phyloP scores from a whole-genome alignment of 2,888 invertebrate genomes.

The Asteroscopus sphinx region DNA sequence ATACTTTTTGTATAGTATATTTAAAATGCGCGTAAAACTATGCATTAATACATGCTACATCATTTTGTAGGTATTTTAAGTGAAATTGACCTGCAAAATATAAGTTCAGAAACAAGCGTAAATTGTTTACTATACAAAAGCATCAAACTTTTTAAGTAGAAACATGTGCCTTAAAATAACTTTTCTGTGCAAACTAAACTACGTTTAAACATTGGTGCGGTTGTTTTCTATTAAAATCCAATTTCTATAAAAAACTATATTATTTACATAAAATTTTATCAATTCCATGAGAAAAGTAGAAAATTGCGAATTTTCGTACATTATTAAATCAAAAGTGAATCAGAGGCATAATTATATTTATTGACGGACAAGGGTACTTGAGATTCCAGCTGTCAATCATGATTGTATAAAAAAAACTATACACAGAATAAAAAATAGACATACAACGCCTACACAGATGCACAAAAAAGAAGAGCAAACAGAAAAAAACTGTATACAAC shows the following conservation, averaged over 20 bases:
- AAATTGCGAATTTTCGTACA: conserved; percentile 12
- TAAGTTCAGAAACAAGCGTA: conserved; percentile 10
- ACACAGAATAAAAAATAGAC: too few relatives aligned
- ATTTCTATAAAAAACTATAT: conserved; percentile 14
- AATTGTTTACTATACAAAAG: conserved; percentile 3
- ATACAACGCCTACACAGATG: too few relatives aligned
- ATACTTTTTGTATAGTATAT: conserved; percentile 24
- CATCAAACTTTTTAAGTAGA: conserved; percentile 22
- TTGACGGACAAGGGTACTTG: conserved; percentile 8
- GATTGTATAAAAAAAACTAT: neutral
- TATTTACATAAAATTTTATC: conserved; percentile 26
- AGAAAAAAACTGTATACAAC: too few relatives aligned
- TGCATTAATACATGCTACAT: conserved; percentile 1
- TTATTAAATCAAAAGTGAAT: neutral
- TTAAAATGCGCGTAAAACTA: conserved; percentile 20
- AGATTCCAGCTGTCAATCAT: conserved; percentile 8
- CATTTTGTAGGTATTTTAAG: conserved; percentile 12
- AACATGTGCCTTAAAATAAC: conserved; percentile 34
- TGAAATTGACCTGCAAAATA: conserved; percentile 21
- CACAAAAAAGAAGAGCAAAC: too few relatives aligned
- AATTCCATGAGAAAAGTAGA: conserved; percentile 23
- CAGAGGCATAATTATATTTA: conserved; percentile 6
- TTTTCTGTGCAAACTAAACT: conserved; percentile 44
- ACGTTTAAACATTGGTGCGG: conserved; percentile 40
- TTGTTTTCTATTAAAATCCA: conserved; percentile 18